Conservation (phyloP, 2,113 vertebrate species). For the Melospiza georgiana region DNA sequence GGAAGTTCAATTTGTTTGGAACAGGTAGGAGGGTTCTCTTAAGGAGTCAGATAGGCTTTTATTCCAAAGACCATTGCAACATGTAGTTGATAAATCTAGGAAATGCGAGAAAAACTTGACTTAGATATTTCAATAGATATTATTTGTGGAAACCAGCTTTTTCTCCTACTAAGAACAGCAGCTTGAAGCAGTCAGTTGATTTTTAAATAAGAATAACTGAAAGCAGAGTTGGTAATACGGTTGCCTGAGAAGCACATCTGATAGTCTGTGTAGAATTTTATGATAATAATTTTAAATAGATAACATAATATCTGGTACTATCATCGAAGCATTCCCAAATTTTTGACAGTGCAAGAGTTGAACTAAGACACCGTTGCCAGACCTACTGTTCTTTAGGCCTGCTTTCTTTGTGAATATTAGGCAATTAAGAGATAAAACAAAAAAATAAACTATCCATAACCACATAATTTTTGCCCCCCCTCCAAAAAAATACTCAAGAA, state of each 20-base stretch:
- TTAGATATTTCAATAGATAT: background rate
- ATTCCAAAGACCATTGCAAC: background rate
- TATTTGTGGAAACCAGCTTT: background rate
- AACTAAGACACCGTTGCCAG: background rate
- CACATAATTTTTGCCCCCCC: background rate
- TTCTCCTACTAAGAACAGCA: background rate
- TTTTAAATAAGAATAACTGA: background rate
- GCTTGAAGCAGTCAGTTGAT: background rate
- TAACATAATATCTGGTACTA: background rate
- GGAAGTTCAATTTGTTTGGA: background rate
- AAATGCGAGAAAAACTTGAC: background rate
- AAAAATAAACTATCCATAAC: background rate
- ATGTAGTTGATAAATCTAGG: background rate
- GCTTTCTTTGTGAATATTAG: background rate
- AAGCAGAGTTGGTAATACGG: background rate
- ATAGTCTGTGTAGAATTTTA: background rate
- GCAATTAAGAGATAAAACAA: background rate
- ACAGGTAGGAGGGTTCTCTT: background rate
- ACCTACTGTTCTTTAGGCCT: background rate
- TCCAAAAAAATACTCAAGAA: background rate
- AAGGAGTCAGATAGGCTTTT: background rate
- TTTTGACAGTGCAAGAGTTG: background rate
- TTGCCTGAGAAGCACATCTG: background rate
- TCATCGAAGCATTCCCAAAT: background rate
- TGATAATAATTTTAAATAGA: background rate